A percentile compares a stretch with the other conserved stretches of the same genome.
phyloP scores from a whole-genome alignment of 2,888 invertebrate genomes.

The Resseliella maxima region DNA sequence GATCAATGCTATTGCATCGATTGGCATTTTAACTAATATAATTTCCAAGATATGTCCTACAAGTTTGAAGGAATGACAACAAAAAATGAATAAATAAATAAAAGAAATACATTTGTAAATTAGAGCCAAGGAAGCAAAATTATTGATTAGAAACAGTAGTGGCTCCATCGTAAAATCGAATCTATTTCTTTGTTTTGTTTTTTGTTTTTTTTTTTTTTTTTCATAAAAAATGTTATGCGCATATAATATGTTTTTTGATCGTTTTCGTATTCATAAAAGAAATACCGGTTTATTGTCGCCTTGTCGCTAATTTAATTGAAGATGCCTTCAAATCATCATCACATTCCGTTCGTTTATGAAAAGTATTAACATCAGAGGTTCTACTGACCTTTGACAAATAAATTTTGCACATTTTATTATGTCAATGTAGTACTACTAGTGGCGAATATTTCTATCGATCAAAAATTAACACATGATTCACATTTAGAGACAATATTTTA shows the following conservation, averaged over 20 bases:
- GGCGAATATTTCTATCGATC: neutral
- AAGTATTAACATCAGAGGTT: neutral
- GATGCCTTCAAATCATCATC: neutral
- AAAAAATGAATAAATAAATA: too few species aligned
- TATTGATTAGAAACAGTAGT: neutral
- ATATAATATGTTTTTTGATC: neutral
- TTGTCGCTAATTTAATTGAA: neutral
- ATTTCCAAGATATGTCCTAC: too few species aligned
- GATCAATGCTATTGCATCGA: neutral
- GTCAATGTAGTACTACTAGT: neutral
- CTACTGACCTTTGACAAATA: constrained; percentile 25
- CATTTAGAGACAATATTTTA: neutral
- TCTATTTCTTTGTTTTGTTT: too few species aligned
- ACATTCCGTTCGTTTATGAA: neutral
- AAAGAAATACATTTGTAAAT: neutral
- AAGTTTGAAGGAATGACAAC: too few species aligned
- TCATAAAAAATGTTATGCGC: neutral
- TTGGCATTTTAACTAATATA: too few species aligned
- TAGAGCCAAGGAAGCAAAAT: neutral
- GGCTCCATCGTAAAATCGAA: too few species aligned
- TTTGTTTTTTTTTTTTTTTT: too few species aligned
- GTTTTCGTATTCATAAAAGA: neutral
- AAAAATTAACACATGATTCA: neutral
- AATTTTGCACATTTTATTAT: constrained; percentile 3
- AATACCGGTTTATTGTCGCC: constrained; percentile 16